Evolutionary conservation across 2,797 vertebrate species (phyloP).

Genomic region (Eulemur mongoz): DNA sequence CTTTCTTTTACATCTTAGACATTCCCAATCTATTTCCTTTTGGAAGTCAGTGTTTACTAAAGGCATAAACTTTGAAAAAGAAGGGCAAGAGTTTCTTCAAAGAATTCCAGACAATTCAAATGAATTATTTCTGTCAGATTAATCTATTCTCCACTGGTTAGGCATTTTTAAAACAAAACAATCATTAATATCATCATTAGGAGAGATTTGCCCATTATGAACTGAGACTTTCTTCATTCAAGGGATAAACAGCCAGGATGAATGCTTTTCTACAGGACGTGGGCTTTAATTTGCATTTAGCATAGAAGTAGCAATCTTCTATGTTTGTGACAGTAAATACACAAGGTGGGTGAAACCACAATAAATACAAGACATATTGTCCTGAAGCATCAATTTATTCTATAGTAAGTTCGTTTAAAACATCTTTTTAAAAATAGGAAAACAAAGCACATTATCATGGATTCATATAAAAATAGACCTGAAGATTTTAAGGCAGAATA

Average conservation of each 20-base stretch:
- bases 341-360: not conserved
- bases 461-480: not conserved
- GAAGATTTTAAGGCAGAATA: not conserved
- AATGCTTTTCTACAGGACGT: not conserved
- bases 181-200: not conserved
- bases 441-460: not conserved
- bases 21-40: not conserved
- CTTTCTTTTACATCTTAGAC: not conserved
- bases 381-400: not conserved
- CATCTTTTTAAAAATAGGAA: not conserved
- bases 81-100: not conserved
- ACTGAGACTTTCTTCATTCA: not conserved
- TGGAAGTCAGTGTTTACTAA: not conserved
- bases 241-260: not conserved
- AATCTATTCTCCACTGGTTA: not conserved
- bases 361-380: not conserved
- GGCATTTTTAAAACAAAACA: not conserved
- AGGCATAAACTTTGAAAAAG: not conserved
- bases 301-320: not conserved
- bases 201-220: not conserved
- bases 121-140: slow-evolving; percentile 26
- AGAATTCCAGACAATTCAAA: not conserved
- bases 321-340: not conserved
- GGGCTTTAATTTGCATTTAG: not conserved
- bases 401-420: not conserved